Percentiles rank a stretch among this genome's conserved stretches.
phyloP scores from a whole-genome alignment of 2,113 vertebrate species.

The Oryzias celebensis region DNA sequence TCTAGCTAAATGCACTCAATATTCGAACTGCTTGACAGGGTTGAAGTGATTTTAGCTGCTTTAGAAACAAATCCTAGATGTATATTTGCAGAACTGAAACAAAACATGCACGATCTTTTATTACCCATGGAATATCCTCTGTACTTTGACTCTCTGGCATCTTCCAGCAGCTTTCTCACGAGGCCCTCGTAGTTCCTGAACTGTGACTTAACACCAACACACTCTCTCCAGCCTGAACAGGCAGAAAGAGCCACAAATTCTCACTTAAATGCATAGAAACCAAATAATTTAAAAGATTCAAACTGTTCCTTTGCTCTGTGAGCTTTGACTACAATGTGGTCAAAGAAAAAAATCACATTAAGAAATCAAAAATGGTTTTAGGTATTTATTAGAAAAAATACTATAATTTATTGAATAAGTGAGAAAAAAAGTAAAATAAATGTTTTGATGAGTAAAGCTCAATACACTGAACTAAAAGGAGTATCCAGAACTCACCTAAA shows the following conservation, averaged over 20 bases:
- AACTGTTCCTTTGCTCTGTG: too few species aligned
- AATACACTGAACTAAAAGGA: too few species aligned
- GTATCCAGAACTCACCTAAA: neutral
- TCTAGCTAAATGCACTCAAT: constrained; percentile 18
- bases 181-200: constrained; percentile 60
- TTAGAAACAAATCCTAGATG: neutral
- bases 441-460: too few species aligned
- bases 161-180: constrained; percentile 70
- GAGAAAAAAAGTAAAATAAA: too few species aligned
- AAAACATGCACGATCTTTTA: neutral
- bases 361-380: too few species aligned
- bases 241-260: constrained; percentile 9
- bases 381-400: too few species aligned
- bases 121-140: constrained; percentile 72
- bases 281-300: too few species aligned
- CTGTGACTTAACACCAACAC: constrained; percentile 67
- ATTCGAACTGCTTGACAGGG: constrained; percentile 6
- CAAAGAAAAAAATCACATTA: too few species aligned
- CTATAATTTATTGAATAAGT: too few species aligned
- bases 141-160: constrained; percentile 68
- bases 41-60: neutral
- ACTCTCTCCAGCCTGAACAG: constrained; percentile 76
- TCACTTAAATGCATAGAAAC: constrained; percentile 4
- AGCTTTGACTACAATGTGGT: too few species aligned
- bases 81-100: neutral